phyloP scores from a whole-genome alignment of 1,140 invertebrate genomes.

The Hylaeus volcanicus region DNA sequence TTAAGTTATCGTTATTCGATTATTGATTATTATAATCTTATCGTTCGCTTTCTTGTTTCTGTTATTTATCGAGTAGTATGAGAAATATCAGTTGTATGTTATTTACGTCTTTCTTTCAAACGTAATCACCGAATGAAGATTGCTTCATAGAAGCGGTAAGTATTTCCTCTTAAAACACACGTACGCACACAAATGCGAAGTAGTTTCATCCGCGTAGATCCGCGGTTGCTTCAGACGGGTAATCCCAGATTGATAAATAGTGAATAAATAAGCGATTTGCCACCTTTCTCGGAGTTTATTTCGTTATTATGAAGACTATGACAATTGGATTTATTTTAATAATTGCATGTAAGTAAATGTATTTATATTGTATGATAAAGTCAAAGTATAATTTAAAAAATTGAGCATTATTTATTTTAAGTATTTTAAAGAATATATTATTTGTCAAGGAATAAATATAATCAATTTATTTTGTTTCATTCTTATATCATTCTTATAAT shows the following conservation, averaged over 20 bases:
- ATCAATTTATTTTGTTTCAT: too few species aligned
- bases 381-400: background rate
- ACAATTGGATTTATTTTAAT: slow-evolving; percentile 16
- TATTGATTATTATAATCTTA: background rate
- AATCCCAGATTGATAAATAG: slow-evolving; percentile 40
- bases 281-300: background rate
- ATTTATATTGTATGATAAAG: background rate
- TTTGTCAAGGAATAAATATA: background rate
- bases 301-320: slow-evolving; percentile 38
- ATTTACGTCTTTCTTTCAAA: background rate
- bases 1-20: background rate
- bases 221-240: slow-evolving; percentile 28
- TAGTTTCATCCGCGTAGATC: background rate
- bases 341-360: slow-evolving; percentile 42
- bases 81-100: background rate
- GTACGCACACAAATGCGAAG: background rate
- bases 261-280: background rate
- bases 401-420: background rate
- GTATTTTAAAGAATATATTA: background rate
- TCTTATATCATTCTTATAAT: too few species aligned
- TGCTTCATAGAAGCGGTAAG: background rate
- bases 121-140: background rate
- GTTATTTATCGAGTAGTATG: background rate
- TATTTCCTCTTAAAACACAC: slow-evolving; percentile 14
- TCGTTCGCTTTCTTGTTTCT: background rate